These are phyloP conservation scores for Sylvia borin DNA, from an alignment of 2,797 vertebrate genomes.

Conservation along the genomic window DNA sequence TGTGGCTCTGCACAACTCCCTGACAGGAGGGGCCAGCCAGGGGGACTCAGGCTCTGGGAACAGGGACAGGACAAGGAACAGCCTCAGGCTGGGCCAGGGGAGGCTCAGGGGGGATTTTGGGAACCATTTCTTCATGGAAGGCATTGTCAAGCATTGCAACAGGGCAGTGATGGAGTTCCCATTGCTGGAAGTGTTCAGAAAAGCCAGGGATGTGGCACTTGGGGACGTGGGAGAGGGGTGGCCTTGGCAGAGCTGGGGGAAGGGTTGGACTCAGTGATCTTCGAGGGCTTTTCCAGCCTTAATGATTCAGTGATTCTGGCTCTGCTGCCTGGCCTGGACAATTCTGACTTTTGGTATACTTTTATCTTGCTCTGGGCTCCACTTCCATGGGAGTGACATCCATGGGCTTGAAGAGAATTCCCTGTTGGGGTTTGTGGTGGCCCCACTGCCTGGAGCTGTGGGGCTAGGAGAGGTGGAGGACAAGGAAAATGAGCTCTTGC, in stretches of 20 bases:
- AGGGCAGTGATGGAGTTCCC: neutral
- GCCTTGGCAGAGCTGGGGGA: neutral
- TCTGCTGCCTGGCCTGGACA: neutral
- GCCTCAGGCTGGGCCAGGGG: neutral
- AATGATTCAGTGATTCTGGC: neutral
- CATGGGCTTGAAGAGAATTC: neutral
- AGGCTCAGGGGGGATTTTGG: neutral
- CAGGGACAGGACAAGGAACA: neutral
- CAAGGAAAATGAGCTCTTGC: neutral
- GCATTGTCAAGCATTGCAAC: neutral
- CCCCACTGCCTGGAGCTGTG: neutral
- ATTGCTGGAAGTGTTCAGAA: neutral
- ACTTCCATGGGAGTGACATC: neutral
- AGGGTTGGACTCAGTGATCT: neutral
- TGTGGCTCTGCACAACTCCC: neutral
- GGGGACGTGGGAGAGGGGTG: neutral
- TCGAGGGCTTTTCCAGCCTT: neutral
- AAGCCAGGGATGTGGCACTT: fast-evolving
- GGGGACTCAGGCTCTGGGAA: neutral
- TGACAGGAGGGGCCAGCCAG: fast-evolving
- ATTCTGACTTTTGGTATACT: neutral
- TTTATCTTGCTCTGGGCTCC: neutral
- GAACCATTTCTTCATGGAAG: neutral
- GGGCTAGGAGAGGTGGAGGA: neutral
- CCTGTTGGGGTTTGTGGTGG: fast-evolving